Conservation (phyloP, 30 jellyfish, hydroid and myxozoan genomes). For the Cassiopea xamachana region DNA sequence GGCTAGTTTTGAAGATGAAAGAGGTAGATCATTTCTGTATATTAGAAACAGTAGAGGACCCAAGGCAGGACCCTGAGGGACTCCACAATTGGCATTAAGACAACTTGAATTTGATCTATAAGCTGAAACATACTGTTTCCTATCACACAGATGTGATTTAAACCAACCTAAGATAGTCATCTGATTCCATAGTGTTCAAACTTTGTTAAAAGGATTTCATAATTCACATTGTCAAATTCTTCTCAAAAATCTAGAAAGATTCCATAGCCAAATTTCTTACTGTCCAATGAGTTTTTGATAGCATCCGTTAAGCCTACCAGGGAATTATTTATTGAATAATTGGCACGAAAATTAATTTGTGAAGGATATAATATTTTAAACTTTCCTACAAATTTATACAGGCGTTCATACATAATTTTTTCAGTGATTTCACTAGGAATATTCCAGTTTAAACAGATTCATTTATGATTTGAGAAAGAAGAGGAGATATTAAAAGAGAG, state of each 20-base stretch:
- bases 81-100: neutral
- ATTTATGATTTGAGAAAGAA: neutral
- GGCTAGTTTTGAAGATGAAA: conserved; percentile 46
- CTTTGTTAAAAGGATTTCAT: neutral
- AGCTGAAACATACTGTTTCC: conserved; percentile 1
- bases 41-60: neutral
- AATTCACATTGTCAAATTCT: neutral
- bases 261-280: neutral
- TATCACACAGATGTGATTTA: neutral
- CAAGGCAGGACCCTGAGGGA: neutral
- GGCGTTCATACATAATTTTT: conserved; percentile 35
- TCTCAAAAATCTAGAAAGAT: neutral
- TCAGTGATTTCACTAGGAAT: conserved; percentile 37
- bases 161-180: neutral
- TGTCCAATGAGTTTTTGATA: conserved; percentile 26
- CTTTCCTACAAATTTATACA: conserved; percentile 34
- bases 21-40: conserved; percentile 24
- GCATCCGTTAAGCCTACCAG: conserved; percentile 50
- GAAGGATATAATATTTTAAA: conserved; percentile 8
- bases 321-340: conserved; percentile 58
- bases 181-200: neutral
- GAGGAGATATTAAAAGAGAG: conserved; percentile 25
- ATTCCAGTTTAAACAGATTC: conserved; percentile 20
- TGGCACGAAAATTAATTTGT: conserved; percentile 65
- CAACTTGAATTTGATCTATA: neutral